Evolutionary conservation across 92 coral and sea anemone genomes (phyloP).

Genomic region (Diadumene lineata): DNA sequence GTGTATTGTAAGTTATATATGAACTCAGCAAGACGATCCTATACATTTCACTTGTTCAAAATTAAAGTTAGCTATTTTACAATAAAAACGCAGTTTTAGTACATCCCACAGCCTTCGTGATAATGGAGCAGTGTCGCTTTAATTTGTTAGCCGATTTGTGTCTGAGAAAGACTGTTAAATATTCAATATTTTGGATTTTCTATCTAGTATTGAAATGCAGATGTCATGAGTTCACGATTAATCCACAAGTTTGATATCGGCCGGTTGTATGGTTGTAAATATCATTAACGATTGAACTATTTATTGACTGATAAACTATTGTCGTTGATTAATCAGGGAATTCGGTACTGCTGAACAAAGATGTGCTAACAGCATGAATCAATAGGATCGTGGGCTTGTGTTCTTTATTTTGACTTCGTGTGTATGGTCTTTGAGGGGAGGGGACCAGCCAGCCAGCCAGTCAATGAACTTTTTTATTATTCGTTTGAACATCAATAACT

Average conservation of each 20-base stretch:
- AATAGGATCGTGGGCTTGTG: background rate
- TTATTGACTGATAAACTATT: background rate
- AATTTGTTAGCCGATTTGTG: background rate
- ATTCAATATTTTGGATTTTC: background rate
- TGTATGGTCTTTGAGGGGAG: background rate
- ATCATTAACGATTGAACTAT: background rate
- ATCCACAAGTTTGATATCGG: background rate
- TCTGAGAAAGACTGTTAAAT: background rate
- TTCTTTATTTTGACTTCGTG: slow-evolving; percentile 9
- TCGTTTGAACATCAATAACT: no score
- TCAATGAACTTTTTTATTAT: no score
- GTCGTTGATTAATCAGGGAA: background rate
- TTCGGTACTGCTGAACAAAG: background rate
- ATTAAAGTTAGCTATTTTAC: no score
- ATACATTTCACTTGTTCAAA: no score
- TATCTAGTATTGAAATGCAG: background rate
- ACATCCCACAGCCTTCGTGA: background rate
- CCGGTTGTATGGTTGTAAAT: background rate
- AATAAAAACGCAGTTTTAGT: no score
- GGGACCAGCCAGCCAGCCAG: no score
- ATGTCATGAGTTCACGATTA: background rate
- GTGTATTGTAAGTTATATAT: no score
- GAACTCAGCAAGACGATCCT: background rate
- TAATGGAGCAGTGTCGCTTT: background rate
- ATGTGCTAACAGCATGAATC: slow-evolving; percentile 1